A percentile compares a stretch with the other conserved stretches of the same genome.
Conservation (phyloP, 2,888 invertebrate species). For the Microchrysa polita region DNA sequence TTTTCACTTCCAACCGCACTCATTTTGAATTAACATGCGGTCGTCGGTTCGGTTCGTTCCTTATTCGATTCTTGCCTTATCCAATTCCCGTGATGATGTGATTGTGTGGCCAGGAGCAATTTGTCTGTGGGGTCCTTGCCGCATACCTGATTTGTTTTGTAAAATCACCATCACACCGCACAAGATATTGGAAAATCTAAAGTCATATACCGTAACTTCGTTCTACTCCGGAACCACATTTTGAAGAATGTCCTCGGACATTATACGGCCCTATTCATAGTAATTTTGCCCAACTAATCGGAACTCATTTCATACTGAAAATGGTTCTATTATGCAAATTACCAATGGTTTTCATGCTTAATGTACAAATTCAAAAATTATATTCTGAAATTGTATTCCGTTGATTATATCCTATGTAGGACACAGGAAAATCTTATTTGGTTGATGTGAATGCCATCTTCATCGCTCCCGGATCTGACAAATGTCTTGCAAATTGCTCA, state of each 20-base stretch:
- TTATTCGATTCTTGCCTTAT: not conserved
- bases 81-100: constrained; percentile 4
- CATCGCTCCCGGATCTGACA: not conserved
- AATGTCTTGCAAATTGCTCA: constrained; percentile 35
- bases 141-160: constrained; percentile 28
- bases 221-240: too few relatives aligned
- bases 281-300: constrained; percentile 12
- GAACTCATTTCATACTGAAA: constrained; percentile 23
- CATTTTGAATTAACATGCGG: constrained; percentile 19
- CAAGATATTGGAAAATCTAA: constrained; percentile 1
- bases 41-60: not conserved
- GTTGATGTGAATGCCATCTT: too few relatives aligned
- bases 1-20: not conserved
- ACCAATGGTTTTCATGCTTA: not conserved
- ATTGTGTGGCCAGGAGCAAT: constrained; percentile 12
- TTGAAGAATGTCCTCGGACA: too few relatives aligned
- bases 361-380: constrained; percentile 28
- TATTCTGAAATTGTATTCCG: too few relatives aligned
- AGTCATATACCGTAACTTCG: too few relatives aligned
- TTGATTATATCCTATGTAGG: too few relatives aligned
- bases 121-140: not conserved
- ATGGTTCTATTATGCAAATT: constrained; percentile 6
- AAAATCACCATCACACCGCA: not conserved
- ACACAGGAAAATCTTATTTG: not conserved
- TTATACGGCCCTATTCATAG: constrained; percentile 14